These are phyloP conservation scores for Pampus argenteus DNA, from an alignment of 2,797 vertebrate species.

Conservation along the genomic window DNA sequence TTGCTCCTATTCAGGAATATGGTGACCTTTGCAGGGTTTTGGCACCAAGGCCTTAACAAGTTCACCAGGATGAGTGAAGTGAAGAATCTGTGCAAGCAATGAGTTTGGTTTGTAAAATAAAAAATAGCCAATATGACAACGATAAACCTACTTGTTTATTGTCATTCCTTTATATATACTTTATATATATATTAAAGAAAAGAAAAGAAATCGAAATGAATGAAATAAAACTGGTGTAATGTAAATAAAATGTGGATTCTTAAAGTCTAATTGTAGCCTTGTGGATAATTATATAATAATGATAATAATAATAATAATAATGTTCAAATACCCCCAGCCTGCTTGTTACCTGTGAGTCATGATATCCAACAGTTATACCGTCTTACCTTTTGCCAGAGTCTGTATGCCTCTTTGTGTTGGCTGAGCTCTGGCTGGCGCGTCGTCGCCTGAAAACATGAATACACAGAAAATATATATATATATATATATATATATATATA, in stretches of 20 bases:
- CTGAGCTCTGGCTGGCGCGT: slow-evolving; percentile 81
- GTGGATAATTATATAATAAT: slow-evolving; percentile 11
- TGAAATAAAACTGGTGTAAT: background rate
- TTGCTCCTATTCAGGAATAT: background rate
- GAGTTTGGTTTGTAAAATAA: background rate
- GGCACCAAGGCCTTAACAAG: slow-evolving; percentile 3
- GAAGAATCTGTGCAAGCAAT: background rate
- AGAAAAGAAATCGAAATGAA: background rate
- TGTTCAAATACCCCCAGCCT: background rate
- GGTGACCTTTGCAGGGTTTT: background rate
- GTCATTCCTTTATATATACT: background rate
- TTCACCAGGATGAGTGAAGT: background rate
- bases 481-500: too few species aligned
- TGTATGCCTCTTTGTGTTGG: slow-evolving; percentile 91
- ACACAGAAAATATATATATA: slow-evolving; percentile 56
- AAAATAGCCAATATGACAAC: background rate
- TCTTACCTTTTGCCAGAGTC: slow-evolving; percentile 94
- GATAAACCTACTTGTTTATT: background rate
- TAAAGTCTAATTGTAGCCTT: background rate
- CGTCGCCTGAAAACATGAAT: slow-evolving; percentile 87
- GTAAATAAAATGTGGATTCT: background rate
- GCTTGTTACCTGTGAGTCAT: background rate
- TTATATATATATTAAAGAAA: too few species aligned
- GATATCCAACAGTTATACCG: slow-evolving; percentile 5
- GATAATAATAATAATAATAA: slow-evolving; percentile 10